These are phyloP conservation scores for Setipinna tenuifilis DNA, from an alignment of 2,797 vertebrate genomes.

Conservation along the genomic window DNA sequence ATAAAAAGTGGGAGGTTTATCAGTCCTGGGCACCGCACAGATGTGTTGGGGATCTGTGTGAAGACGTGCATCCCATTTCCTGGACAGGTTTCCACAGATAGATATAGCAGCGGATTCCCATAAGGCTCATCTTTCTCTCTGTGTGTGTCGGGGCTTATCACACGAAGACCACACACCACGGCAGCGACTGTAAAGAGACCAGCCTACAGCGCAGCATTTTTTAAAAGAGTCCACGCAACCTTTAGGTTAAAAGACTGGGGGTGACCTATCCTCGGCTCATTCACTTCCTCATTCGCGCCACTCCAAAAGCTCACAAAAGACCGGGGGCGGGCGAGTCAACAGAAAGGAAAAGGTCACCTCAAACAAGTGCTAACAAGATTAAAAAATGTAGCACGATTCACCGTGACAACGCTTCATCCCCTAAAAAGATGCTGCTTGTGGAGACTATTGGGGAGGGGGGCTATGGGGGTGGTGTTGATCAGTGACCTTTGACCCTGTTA, in stretches of 20 bases:
- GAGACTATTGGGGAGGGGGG: slow-evolving; percentile 9
- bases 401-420: slow-evolving; percentile 61
- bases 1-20: slow-evolving; percentile 27
- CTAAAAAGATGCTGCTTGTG: slow-evolving; percentile 49
- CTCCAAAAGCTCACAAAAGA: slow-evolving; percentile 41
- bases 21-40: not conserved
- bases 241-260: slow-evolving; percentile 12
- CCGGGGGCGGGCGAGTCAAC: slow-evolving; percentile 36
- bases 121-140: slow-evolving; percentile 52
- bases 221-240: slow-evolving; percentile 29
- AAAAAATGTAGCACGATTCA: slow-evolving; percentile 73
- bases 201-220: slow-evolving; percentile 41
- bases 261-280: slow-evolving; percentile 11
- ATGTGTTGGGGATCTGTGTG: slow-evolving; percentile 51
- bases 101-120: slow-evolving; percentile 26
- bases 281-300: slow-evolving; percentile 37
- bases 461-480: slow-evolving; percentile 48
- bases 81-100: not conserved
- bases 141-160: slow-evolving; percentile 20
- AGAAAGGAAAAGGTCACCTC: slow-evolving; percentile 71
- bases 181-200: not conserved
- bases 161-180: not conserved
- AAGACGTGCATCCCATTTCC: slow-evolving; percentile 54
- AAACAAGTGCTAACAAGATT: slow-evolving; percentile 75
- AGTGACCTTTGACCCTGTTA: slow-evolving; percentile 44